Conservation (phyloP, 2,888 invertebrate species). For the Lumbricus terrestris region DNA sequence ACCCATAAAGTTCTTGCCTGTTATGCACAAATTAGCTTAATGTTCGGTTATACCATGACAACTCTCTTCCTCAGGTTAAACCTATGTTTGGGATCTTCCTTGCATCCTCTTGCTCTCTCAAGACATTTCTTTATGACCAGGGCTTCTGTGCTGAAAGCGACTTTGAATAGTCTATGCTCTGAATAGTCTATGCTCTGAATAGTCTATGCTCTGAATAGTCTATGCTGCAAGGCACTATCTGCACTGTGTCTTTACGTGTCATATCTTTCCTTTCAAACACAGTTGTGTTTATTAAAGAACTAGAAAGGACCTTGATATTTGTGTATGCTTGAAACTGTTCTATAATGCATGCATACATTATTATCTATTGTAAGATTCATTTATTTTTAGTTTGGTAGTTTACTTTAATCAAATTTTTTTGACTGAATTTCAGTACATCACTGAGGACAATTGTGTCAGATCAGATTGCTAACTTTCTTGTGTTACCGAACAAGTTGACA, state of each 20-base stretch:
- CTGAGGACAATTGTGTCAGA: slow-evolving; percentile 83
- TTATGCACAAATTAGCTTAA: no score
- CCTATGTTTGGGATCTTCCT: no score
- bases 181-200: no score
- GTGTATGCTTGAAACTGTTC: background rate
- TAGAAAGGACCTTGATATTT: background rate
- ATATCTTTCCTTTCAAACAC: background rate
- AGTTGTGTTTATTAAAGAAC: background rate
- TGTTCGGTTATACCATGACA: no score
- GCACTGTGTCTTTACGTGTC: background rate
- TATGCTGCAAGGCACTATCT: no score
- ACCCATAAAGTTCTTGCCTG: no score
- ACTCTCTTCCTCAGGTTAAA: no score
- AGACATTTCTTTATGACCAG: no score
- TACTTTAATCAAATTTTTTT: background rate
- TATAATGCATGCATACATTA: background rate
- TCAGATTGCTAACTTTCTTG: slow-evolving; percentile 87
- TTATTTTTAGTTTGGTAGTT: background rate
- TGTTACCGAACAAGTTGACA: slow-evolving; percentile 91
- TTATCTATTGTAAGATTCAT: background rate
- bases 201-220: no score
- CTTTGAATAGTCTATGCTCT: no score
- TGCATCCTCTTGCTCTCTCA: no score
- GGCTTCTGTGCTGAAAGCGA: no score
- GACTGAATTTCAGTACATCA: slow-evolving; percentile 70